Conservation (phyloP, 1,140 invertebrate species). For the Drosophila chauvacae region DNA sequence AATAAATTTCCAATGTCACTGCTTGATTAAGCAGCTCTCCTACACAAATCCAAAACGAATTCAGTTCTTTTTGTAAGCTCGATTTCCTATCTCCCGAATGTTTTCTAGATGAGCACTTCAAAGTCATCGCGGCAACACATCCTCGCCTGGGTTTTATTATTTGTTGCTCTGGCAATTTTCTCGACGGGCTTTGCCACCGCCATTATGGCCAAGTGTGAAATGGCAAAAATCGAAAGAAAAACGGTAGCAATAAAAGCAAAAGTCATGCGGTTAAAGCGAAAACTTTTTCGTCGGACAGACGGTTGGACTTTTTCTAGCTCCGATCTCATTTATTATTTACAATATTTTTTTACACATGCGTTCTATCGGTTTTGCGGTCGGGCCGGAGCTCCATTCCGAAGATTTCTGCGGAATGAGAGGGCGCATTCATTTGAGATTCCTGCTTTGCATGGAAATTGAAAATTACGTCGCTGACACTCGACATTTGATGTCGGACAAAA, state of each 20-base stretch:
- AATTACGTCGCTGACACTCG: conserved; percentile 45
- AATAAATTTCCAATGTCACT: background rate
- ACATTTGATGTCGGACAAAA: conserved; percentile 5
- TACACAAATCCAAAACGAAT: background rate
- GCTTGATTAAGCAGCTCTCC: background rate
- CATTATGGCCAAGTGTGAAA: conserved; percentile 53
- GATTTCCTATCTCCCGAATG: conserved; percentile 13
- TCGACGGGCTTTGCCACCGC: conserved; percentile 2
- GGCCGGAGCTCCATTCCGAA: background rate
- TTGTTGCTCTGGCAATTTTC: conserved; percentile 40
- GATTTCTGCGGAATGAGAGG: conserved; percentile 19
- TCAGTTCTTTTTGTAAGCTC: conserved; percentile 14
- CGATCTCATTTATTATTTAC: conserved; percentile 60
- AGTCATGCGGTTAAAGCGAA: conserved; percentile 44
- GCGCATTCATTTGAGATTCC: conserved; percentile 36
- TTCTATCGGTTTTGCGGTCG: conserved; percentile 25
- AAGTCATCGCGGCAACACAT: conserved; percentile 38
- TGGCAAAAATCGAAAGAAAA: conserved; percentile 49
- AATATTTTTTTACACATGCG: conserved; percentile 52
- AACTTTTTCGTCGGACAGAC: conserved; percentile 26
- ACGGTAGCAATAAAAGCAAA: conserved; percentile 45
- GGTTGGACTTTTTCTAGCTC: conserved; percentile 15
- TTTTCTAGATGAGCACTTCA: conserved; percentile 32
- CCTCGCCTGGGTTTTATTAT: conserved; percentile 32
- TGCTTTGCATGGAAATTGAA: conserved; percentile 58